These are phyloP conservation scores for Muraenolepis orangiensis DNA, from an alignment of 2,797 vertebrate species.

Conservation along the genomic window DNA sequence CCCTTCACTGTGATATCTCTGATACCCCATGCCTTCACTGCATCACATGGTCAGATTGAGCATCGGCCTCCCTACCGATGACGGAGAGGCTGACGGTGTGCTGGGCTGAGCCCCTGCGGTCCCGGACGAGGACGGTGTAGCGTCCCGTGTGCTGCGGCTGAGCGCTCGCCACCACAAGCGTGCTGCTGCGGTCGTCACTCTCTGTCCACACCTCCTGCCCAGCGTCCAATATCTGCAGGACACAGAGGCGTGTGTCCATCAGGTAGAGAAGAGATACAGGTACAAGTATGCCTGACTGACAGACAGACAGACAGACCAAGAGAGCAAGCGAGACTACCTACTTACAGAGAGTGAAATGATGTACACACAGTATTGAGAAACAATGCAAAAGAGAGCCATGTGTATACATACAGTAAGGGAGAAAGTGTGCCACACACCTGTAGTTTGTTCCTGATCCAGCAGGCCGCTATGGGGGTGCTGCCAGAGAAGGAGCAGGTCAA, in stretches of 20 bases:
- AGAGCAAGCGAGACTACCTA: not conserved
- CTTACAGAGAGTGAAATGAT: not conserved
- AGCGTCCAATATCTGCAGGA: conserved; percentile 62
- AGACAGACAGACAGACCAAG: not conserved
- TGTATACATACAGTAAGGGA: not conserved
- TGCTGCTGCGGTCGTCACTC: conserved; percentile 64
- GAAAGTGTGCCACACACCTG: conserved; percentile 49
- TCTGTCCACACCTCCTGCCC: conserved; percentile 62
- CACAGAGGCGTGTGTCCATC: too few species aligned
- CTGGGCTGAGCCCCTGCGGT: conserved; percentile 69
- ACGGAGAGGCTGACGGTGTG: conserved; percentile 72
- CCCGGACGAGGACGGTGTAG: conserved; percentile 71
- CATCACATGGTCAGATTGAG: not conserved
- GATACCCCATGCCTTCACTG: too few species aligned
- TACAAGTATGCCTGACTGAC: too few species aligned
- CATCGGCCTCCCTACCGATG: conserved; percentile 62
- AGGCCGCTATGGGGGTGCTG: conserved; percentile 69
- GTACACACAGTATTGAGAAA: not conserved
- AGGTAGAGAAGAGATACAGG: too few species aligned
- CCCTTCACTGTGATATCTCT: too few species aligned
- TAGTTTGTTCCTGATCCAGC: conserved; percentile 77
- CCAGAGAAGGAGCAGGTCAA: conserved; percentile 68
- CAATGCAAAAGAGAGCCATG: not conserved
- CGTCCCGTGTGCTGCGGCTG: conserved; percentile 64
- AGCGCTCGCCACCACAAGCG: conserved; percentile 65